Percentiles rank a stretch among this genome's conserved stretches.
These are phyloP conservation scores for Gerris buenoi DNA, from an alignment of 1,140 invertebrate genomes.

Conservation along the genomic window DNA sequence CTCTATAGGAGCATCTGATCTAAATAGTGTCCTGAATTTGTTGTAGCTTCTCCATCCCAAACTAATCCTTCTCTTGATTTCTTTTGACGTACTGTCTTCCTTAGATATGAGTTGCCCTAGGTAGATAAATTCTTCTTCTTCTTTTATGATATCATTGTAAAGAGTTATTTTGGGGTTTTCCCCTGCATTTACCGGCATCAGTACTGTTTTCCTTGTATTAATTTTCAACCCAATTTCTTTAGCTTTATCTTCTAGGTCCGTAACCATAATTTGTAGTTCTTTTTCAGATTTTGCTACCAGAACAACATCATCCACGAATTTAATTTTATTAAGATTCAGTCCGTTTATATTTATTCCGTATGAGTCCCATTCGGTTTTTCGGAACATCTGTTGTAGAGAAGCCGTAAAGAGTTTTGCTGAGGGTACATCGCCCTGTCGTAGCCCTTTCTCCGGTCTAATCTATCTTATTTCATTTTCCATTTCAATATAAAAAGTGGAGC, in stretches of 20 bases:
- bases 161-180: too few relatives aligned
- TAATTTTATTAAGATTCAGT: neutral
- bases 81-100: too few relatives aligned
- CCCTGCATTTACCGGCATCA: too few relatives aligned
- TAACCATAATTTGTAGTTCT: neutral
- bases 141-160: too few relatives aligned
- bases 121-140: too few relatives aligned
- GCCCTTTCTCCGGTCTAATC: neutral
- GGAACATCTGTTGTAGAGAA: neutral
- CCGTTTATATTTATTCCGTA: neutral
- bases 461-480: neutral
- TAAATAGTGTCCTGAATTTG: too few relatives aligned
- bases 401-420: neutral
- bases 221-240: neutral
- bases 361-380: neutral
- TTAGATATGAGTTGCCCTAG: too few relatives aligned
- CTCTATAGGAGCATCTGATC: too few relatives aligned
- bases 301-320: neutral
- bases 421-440: neutral
- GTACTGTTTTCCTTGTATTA: neutral
- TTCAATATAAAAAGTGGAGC: neutral
- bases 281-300: neutral
- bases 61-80: too few relatives aligned
- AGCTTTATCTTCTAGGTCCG: neutral
- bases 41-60: too few relatives aligned